Evolutionary conservation across 2,797 vertebrate genomes (phyloP).

Genomic region (Sebastolobus alascanus): DNA sequence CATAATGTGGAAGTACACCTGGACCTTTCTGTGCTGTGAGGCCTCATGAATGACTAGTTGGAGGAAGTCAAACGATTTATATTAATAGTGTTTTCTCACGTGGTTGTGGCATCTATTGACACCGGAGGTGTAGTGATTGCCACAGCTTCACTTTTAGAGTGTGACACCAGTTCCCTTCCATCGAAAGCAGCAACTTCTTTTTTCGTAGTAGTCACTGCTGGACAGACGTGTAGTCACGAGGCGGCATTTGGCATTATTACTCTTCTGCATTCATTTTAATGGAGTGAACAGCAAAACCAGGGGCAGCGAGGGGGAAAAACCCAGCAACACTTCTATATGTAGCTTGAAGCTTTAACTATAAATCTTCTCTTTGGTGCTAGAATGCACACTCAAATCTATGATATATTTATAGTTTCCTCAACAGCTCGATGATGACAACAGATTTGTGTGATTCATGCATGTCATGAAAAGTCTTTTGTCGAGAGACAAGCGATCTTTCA

Average conservation of each 20-base stretch:
- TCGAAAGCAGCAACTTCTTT: constrained; percentile 68
- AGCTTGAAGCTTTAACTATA: not conserved
- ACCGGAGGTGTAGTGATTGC: not conserved
- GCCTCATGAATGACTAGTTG: constrained; percentile 11
- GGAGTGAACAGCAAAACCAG: not conserved
- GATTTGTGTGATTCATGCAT: not conserved
- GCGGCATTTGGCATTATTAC: not conserved
- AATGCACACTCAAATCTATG: not conserved
- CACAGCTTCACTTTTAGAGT: constrained; percentile 56
- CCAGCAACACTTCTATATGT: not conserved
- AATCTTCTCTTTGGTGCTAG: not conserved
- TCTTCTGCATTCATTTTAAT: constrained; percentile 7
- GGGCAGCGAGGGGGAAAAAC: not conserved
- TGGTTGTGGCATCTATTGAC: constrained; percentile 27
- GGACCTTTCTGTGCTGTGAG: not conserved
- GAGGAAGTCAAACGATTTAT: constrained; percentile 56
- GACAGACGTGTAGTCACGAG: constrained; percentile 52
- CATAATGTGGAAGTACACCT: constrained; percentile 62
- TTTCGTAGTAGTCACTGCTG: constrained; percentile 30
- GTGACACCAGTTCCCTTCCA: constrained; percentile 65
- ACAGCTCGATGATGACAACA: not conserved
- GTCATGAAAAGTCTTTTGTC: not conserved
- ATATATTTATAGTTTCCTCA: not conserved
- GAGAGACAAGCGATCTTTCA: constrained; percentile 4
- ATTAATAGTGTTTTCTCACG: constrained; percentile 38